phyloP scores from a whole-genome alignment of 2,888 invertebrate species.

The Dinocampus coccinellae region DNA sequence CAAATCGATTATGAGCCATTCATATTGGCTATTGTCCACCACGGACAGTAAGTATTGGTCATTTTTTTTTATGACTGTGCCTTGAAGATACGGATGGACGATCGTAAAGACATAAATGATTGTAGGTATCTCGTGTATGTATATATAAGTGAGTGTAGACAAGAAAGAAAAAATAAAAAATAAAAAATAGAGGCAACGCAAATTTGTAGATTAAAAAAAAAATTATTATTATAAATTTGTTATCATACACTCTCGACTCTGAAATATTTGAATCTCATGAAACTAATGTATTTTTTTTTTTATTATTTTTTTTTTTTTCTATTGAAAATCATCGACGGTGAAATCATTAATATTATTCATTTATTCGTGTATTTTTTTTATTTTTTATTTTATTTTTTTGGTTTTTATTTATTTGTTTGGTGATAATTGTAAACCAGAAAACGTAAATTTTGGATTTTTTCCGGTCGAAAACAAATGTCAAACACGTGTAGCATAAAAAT shows the following conservation, averaged over 20 bases:
- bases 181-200: not conserved
- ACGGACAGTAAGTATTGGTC: slow-evolving; percentile 52
- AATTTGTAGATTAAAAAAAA: not conserved
- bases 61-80: slow-evolving; percentile 54
- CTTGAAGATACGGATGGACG: slow-evolving; percentile 9
- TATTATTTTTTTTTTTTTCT: too few species aligned
- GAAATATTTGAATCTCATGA: too few species aligned
- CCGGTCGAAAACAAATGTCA: not conserved
- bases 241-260: too few species aligned
- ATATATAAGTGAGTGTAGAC: not conserved
- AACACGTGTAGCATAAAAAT: not conserved
- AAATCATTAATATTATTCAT: too few species aligned
- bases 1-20: slow-evolving; percentile 61
- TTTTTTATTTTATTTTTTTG: not conserved
- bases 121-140: not conserved
- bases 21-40: slow-evolving; percentile 48
- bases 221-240: not conserved
- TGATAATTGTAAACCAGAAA: not conserved
- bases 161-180: not conserved
- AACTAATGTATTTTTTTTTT: too few species aligned
- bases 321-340: too few species aligned
- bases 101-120: slow-evolving; percentile 22
- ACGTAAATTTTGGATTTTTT: not conserved
- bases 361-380: too few species aligned
- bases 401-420: not conserved